Percentiles rank a stretch among this genome's conserved stretches.
Evolutionary conservation across 2,797 vertebrate species (phyloP).

Genomic region (Neosalanx taihuensis): DNA sequence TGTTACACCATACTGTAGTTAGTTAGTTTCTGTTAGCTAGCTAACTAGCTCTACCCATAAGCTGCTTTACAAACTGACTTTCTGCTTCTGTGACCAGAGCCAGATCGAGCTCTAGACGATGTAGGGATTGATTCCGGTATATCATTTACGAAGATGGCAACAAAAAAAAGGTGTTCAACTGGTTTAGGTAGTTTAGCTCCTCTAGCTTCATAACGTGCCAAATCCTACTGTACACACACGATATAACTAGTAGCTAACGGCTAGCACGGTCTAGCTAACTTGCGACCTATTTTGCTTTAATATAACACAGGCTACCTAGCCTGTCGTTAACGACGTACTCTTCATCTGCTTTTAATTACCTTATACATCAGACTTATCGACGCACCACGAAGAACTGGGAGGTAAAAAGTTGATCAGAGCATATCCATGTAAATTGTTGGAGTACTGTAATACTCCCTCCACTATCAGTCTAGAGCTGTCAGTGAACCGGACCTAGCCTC

Average conservation of each 20-base stretch:
- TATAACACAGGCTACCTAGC: background rate
- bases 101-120: too few species aligned
- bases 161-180: background rate
- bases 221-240: background rate
- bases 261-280: background rate
- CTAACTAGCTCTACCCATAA: too few species aligned
- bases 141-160: too few species aligned
- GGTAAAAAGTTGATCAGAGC: background rate
- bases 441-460: background rate
- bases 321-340: background rate
- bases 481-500: background rate
- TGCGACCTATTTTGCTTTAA: background rate
- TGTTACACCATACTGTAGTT: background rate
- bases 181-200: background rate
- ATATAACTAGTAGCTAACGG: background rate
- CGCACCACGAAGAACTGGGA: constrained; percentile 3
- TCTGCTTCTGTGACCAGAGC: too few species aligned
- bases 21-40: too few species aligned
- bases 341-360: constrained; percentile 1
- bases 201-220: background rate
- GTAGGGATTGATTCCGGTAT: too few species aligned
- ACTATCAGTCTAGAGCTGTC: background rate
- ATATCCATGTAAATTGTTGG: background rate
- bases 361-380: background rate
- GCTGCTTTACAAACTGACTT: too few species aligned